These are phyloP conservation scores for Steinernema khuongi DNA, from an alignment of 1,140 invertebrate species.

Conservation along the genomic window DNA sequence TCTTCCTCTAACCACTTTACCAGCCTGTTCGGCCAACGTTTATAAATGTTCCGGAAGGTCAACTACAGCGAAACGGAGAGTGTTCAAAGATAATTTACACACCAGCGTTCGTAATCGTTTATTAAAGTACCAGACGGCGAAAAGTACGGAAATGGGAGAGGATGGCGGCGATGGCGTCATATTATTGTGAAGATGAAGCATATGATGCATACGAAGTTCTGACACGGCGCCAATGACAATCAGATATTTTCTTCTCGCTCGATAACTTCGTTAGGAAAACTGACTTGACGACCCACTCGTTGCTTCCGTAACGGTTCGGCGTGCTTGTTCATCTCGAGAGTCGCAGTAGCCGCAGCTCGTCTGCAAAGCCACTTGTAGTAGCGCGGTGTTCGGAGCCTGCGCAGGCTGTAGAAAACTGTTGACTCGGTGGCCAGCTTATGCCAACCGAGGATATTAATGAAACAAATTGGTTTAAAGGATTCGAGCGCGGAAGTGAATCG, in stretches of 20 bases:
- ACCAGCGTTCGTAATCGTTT: not conserved
- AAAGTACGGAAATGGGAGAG: not conserved
- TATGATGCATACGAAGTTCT: not conserved
- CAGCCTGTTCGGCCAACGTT: not conserved
- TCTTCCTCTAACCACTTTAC: not conserved
- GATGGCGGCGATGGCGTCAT: not conserved
- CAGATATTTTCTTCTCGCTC: not conserved
- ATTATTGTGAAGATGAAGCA: not conserved
- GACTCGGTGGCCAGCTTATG: not conserved
- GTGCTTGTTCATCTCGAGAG: slow-evolving; percentile 2
- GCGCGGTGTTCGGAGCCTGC: not conserved
- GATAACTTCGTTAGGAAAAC: not conserved
- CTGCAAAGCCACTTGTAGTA: not conserved
- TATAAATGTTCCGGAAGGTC: not conserved
- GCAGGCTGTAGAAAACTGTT: not conserved
- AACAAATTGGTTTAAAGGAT: not conserved
- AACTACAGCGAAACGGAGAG: not conserved
- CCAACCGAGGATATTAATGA: not conserved
- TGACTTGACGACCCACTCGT: not conserved
- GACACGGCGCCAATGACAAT: not conserved
- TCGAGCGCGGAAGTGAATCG: slow-evolving; percentile 8
- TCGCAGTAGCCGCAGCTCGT: not conserved
- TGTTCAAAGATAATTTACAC: not conserved
- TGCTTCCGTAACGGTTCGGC: not conserved
- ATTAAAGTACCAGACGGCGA: not conserved